These are phyloP conservation scores for Cataglyphis hispanica DNA, from an alignment of 1,140 invertebrate genomes.

Conservation along the genomic window DNA sequence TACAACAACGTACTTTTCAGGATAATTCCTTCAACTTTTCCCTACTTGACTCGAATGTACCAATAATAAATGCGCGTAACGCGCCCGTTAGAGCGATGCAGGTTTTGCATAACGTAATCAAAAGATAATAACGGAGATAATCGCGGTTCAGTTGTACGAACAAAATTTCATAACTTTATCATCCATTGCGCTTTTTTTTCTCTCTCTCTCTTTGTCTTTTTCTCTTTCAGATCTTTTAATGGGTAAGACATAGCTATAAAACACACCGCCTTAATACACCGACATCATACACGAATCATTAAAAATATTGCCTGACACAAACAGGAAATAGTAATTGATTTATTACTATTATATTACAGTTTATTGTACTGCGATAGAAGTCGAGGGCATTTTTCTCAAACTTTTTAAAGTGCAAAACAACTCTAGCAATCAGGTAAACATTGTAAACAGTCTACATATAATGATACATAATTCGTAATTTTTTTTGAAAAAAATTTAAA, in stretches of 20 bases:
- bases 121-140: conserved; percentile 42
- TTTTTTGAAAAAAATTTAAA: neutral
- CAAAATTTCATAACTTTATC: conserved; percentile 59
- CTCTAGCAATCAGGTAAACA: neutral
- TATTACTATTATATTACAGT: neutral
- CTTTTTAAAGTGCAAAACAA: neutral
- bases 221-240: conserved; percentile 31
- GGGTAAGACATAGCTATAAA: conserved; percentile 43
- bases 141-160: conserved; percentile 11
- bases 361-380: conserved; percentile 32
- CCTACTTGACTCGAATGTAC: neutral
- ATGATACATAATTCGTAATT: neutral
- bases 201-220: neutral
- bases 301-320: conserved; percentile 12
- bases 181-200: neutral
- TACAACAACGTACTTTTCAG: neutral
- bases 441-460: neutral
- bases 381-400: conserved; percentile 6
- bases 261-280: too few species aligned
- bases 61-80: conserved; percentile 30
- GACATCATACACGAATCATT: conserved; percentile 47
- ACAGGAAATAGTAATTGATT: conserved; percentile 10
- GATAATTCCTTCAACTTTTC: neutral
- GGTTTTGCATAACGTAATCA: conserved; percentile 15
- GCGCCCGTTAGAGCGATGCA: neutral